These are phyloP conservation scores for Melanostoma mellinum DNA, from an alignment of 2,888 invertebrate species.

Conservation along the genomic window DNA sequence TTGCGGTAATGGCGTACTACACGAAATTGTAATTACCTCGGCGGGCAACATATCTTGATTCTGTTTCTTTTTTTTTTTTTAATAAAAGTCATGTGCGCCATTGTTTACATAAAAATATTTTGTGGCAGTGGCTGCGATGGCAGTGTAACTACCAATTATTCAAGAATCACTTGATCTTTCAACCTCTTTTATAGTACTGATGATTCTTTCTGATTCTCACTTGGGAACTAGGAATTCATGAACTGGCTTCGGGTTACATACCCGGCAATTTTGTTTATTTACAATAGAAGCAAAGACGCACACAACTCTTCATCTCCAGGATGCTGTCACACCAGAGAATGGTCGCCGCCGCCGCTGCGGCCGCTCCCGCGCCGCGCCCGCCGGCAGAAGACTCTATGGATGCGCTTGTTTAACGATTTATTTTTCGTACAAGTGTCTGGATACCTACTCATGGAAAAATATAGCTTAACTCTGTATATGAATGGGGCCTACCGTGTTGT, in stretches of 20 bases:
- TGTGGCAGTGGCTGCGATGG: conserved; percentile 19
- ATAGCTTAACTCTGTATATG: conserved; percentile 18
- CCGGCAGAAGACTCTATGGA: conserved; percentile 3
- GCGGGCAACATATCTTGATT: not conserved
- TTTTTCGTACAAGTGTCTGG: conserved; percentile 19
- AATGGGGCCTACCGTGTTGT: conserved; percentile 60
- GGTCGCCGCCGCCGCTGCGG: conserved; percentile 29
- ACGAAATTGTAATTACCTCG: conserved; percentile 27
- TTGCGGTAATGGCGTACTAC: conserved; percentile 48
- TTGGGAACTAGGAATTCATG: conserved; percentile 41
- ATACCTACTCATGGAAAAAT: conserved; percentile 2
- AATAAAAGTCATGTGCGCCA: conserved; percentile 53
- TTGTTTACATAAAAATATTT: conserved; percentile 60
- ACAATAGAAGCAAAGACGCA: conserved; percentile 63
- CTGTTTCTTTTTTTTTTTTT: conserved; percentile 36
- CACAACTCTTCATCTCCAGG: conserved; percentile 64
- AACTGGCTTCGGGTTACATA: conserved; percentile 63
- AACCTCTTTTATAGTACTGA: conserved; percentile 13
- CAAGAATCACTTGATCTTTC: conserved; percentile 69
- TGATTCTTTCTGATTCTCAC: conserved; percentile 4
- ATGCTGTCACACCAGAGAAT: conserved; percentile 67
- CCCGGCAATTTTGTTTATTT: conserved; percentile 57
- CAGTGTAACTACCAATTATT: conserved; percentile 30
- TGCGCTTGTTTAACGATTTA: conserved; percentile 60
- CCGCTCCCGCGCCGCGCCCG: not conserved